Evolutionary conservation across 2,797 vertebrate species (phyloP), one percentile per base, ranked within the genome.

Genomic region (Eospalax fontanierii): DNA sequence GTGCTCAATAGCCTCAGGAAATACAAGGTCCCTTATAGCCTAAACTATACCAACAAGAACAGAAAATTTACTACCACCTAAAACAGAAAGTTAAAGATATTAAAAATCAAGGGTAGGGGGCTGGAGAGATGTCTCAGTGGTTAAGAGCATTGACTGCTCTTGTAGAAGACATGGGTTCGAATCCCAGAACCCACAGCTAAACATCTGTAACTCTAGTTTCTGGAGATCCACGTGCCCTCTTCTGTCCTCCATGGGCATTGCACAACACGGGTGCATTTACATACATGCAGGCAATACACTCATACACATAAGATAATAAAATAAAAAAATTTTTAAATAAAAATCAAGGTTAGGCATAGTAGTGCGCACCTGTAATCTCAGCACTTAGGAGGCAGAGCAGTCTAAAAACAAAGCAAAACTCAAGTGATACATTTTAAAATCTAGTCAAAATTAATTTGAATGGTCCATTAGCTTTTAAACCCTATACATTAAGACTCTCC

Each of bases 31-130:
- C 73, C 85, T 83, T 9, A 28, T 0, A 86, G 35, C 71, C 46
- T 87, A 81, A 28, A 40, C 40, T 43, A 70, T 40, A 46, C 28
- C 18, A 81, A 76, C 65, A 87, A 65, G 61, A 78, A 76, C 54
- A 16, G 40, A 76, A 91, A 65, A 85, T 71, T 68, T 68, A 38
- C 43, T 16, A 12, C 84, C 46, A 83, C 30, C 22, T 30, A 83
- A 50, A 73, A 83, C 12, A 78, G 43, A 86, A 76, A 79, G 79
- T 38, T 76, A 65, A 94, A 96, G 87, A 84, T n/a, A n/a, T 46
- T 16, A 73, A 90, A 96, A 93, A 71, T 78, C 66, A 61, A 75
- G 14, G 14, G 57, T 87, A 19, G 38, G 40, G n/a, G n/a, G n/a
- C n/a, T n/a, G n/a, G n/a, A n/a, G n/a, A n/a, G n/a, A n/a, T n/a